Evolutionary conservation across 1,140 invertebrate genomes (phyloP).

Genomic region (Hycleus cichorii): DNA sequence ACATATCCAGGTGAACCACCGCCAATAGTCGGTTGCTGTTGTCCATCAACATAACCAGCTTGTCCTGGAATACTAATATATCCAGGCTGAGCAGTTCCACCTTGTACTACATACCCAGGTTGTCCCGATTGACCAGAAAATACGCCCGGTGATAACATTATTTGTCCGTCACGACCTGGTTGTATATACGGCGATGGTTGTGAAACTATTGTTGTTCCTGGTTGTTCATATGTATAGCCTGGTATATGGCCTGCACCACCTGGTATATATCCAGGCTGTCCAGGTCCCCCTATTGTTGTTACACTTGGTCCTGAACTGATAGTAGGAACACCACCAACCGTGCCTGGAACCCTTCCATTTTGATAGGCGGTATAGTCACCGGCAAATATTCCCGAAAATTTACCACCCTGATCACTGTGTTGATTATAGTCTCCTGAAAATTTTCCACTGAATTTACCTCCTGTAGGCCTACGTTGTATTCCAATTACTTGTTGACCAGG

Average conservation of each 20-base stretch:
- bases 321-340: not conserved
- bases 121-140: too few relatives aligned
- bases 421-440: conserved; percentile 28
- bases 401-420: conserved; percentile 20
- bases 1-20: too few relatives aligned
- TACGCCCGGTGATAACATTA: not conserved
- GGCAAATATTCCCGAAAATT: conserved; percentile 33
- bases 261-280: not conserved
- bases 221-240: conserved; percentile 7
- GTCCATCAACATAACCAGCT: too few relatives aligned
- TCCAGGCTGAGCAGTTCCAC: too few relatives aligned
- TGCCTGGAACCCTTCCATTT: not conserved
- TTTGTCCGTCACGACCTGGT: conserved; percentile 15
- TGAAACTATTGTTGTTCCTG: not conserved
- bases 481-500: not conserved
- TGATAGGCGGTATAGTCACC: conserved; percentile 27
- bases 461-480: not conserved
- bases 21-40: too few relatives aligned
- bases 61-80: too few relatives aligned
- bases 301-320: not conserved
- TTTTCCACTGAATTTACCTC: conserved; percentile 26
- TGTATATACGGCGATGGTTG: conserved; percentile 1
- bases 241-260: conserved; percentile 6
- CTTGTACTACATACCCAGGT: too few relatives aligned
- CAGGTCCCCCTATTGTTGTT: not conserved